phyloP scores from a whole-genome alignment of 2,113 vertebrate species.

The Petaurus breviceps region DNA sequence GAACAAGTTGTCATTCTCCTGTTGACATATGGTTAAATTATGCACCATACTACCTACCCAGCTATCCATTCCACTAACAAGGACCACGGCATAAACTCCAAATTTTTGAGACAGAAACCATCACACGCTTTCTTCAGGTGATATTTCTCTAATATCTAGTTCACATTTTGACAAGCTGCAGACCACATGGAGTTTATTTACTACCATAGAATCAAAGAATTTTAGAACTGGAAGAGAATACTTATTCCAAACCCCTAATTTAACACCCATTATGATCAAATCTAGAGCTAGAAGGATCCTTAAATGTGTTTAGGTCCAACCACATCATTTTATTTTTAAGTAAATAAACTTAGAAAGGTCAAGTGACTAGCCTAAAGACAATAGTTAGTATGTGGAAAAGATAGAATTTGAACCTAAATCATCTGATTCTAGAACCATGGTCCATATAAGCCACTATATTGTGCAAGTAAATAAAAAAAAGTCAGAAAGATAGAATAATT shows the following conservation, averaged over 20 bases:
- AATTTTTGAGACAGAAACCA: not conserved
- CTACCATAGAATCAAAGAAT: not conserved
- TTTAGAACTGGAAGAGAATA: not conserved
- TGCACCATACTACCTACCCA: not conserved
- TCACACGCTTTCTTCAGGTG: constrained; percentile 34
- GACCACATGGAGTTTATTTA: not conserved
- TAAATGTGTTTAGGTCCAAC: not conserved
- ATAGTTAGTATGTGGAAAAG: too few species aligned
- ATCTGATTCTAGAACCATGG: not conserved
- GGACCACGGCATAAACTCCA: not conserved
- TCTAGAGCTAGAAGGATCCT: not conserved
- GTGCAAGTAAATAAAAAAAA: not conserved
- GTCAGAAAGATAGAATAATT: not conserved
- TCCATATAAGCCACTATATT: not conserved
- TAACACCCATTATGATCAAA: not conserved
- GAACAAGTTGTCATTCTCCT: not conserved
- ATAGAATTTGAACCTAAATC: too few species aligned
- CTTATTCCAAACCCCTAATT: constrained; percentile 9
- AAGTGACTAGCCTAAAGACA: too few species aligned
- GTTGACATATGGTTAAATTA: not conserved
- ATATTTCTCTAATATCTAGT: not conserved
- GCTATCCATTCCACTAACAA: not conserved
- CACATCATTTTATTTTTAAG: not conserved
- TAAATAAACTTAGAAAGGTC: not conserved
- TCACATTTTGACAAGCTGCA: not conserved